Percentiles rank a stretch among this genome's conserved stretches.
Evolutionary conservation across 2,888 invertebrate species (phyloP).

Genomic region (Megamerina dolium): DNA sequence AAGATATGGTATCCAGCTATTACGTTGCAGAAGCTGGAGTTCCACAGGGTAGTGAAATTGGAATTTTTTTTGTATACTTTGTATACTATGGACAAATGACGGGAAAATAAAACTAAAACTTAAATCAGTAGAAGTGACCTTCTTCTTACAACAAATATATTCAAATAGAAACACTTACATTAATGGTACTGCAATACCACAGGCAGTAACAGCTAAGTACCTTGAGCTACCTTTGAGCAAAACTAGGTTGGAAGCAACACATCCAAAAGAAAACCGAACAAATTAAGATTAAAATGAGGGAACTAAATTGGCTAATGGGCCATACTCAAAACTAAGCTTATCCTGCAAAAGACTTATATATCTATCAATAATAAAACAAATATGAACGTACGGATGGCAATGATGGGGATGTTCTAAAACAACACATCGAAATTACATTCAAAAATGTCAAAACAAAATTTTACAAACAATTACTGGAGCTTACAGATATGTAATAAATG

Average conservation of each 20-base stretch:
- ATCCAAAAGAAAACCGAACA: conserved; percentile 8
- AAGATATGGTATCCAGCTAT: too few species aligned
- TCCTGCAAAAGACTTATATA: background rate
- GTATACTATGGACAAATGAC: too few species aligned
- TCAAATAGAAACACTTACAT: background rate
- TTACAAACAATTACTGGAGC: background rate
- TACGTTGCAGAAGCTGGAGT: too few species aligned
- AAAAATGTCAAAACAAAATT: background rate
- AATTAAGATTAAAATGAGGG: background rate
- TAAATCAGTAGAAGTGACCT: too few species aligned
- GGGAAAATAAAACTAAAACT: too few species aligned
- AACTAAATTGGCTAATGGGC: background rate
- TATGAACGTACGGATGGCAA: background rate
- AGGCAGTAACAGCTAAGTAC: background rate
- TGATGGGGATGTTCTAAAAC: background rate
- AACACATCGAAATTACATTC: background rate
- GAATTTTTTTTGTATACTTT: too few species aligned
- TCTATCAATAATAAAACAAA: background rate
- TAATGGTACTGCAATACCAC: background rate
- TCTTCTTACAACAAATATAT: too few species aligned
- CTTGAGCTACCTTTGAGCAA: background rate
- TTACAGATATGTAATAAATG: background rate
- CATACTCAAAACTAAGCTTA: background rate
- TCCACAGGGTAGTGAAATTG: too few species aligned
- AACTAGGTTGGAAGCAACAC: conserved; percentile 7